Base-by-base conservation (phyloP, 1,140 invertebrate species). In the Zaprionus capensis region DNA sequence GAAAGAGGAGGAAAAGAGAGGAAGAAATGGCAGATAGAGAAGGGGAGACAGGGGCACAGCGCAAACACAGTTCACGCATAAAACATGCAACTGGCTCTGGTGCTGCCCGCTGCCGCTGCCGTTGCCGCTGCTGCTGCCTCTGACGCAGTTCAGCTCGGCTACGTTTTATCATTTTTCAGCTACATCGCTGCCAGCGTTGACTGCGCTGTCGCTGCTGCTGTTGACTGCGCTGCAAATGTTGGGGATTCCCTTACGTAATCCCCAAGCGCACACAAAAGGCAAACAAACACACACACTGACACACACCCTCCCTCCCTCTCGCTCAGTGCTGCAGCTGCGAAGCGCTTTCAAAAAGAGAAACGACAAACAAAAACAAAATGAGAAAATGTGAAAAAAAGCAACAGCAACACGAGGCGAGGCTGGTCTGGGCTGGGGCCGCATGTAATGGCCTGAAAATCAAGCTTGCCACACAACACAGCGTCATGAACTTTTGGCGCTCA, bases 191-290 rank as follows among this genome's bases (percentile, higher is more conserved):
- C 38, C 61, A 76, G 81, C 67, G 12, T 6, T 2, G 22, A 12
- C 46, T 22, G 20, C 55, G 80, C 77, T 72, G 74, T 36, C 49
- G 79, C 80, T 78, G 83, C 77, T 57, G 81, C 44, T 71, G 84
- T 64, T 64, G 84, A 68, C 81, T 72, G 81, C 78, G 75, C 81
- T 84, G 84, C 78, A 90, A 87, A 88, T 88, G 84, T 80, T 88
- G 84, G 84, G 84, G 85, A 88, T 90, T 88, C 84, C 84, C 84
- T 88, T 88, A 88, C 84, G 84, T 88, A 88, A 88, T 90, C 84
- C 84, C 84, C 84, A 80, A 88, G 85, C 84, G 85, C 84, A 76
- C 78, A 88, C 84, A 87, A 82, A 82, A 82, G 82, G 82, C 82
- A 86, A 80, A 71, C 76, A 80, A 73, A 80, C 80, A 82, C 56